A percentile compares a stretch with the other conserved stretches of the same genome.
Evolutionary conservation across 2,888 invertebrate genomes (phyloP).

Genomic region (Odontomyia ornata): DNA sequence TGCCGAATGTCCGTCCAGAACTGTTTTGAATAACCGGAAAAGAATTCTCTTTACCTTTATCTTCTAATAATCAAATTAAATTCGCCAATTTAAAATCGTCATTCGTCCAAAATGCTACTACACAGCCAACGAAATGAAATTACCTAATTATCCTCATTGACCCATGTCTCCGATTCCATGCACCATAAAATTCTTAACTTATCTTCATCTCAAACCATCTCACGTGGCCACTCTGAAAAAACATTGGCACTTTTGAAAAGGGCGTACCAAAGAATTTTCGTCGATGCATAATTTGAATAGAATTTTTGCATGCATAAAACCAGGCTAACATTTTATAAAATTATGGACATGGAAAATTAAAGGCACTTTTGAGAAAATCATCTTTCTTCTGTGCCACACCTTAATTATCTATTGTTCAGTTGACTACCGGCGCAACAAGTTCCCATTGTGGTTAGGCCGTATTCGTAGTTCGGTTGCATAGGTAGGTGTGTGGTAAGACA

Average conservation of each 20-base stretch:
- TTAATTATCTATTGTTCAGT: constrained; percentile 41
- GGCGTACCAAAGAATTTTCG: not conserved
- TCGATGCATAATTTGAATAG: constrained; percentile 1
- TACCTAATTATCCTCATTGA: constrained; percentile 28
- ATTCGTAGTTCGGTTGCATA: too few relatives aligned
- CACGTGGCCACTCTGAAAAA: not conserved
- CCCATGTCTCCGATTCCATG: constrained; percentile 25
- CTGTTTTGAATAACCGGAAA: not conserved
- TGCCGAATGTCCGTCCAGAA: too few relatives aligned
- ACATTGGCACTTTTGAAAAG: not conserved
- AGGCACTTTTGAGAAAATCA: not conserved
- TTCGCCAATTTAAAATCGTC: constrained; percentile 2
- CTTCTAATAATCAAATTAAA: constrained; percentile 11
- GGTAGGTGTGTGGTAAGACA: not conserved
- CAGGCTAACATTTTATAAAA: constrained; percentile 15
- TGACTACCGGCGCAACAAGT: constrained; percentile 16
- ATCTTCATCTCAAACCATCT: not conserved
- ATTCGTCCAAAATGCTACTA: too few relatives aligned
- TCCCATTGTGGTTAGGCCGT: not conserved
- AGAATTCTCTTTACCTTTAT: not conserved
- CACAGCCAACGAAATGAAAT: not conserved
- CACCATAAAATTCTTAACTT: constrained; percentile 14
- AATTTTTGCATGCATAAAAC: not conserved
- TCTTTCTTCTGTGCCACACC: constrained; percentile 25
- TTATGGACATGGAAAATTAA: constrained; percentile 27